phyloP scores from a whole-genome alignment of 2,888 invertebrate genomes.

The Aphodius granarius region DNA sequence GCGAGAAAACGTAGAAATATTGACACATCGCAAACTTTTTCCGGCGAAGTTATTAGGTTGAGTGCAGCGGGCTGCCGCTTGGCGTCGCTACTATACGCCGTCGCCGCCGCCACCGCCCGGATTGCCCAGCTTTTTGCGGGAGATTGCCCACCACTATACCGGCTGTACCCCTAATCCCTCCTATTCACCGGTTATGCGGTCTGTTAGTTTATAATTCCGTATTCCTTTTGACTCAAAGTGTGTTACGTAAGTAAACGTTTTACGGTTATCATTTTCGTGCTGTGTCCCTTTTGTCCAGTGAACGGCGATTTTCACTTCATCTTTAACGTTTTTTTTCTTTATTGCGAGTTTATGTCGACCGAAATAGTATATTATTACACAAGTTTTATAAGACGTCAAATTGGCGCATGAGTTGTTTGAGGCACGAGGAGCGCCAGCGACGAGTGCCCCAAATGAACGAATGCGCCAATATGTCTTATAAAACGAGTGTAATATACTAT shows the following conservation, averaged over 20 bases:
- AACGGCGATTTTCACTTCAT: background rate
- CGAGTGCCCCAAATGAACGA: no score
- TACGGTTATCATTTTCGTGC: conserved; percentile 42
- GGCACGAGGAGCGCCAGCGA: no score
- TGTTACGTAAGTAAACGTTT: conserved; percentile 41
- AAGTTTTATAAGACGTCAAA: no score
- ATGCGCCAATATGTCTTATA: no score
- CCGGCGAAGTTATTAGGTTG: background rate
- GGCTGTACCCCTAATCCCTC: conserved; percentile 20
- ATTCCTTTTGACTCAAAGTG: conserved; percentile 45
- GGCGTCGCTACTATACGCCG: background rate
- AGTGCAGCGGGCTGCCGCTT: background rate
- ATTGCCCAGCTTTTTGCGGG: background rate
- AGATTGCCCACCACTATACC: background rate
- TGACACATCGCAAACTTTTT: background rate
- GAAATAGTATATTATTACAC: no score
- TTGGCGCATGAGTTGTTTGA: no score
- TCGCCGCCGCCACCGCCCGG: background rate
- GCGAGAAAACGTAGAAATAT: background rate
- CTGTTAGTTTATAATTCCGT: conserved; percentile 39
- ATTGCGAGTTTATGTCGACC: no score
- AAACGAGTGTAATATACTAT: no score
- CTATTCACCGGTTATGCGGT: conserved; percentile 40
- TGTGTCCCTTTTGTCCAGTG: conserved; percentile 7
- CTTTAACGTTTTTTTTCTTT: background rate